These are phyloP conservation scores for Philopedon plagiatum DNA, from an alignment of 2,888 invertebrate species.

Conservation along the genomic window DNA sequence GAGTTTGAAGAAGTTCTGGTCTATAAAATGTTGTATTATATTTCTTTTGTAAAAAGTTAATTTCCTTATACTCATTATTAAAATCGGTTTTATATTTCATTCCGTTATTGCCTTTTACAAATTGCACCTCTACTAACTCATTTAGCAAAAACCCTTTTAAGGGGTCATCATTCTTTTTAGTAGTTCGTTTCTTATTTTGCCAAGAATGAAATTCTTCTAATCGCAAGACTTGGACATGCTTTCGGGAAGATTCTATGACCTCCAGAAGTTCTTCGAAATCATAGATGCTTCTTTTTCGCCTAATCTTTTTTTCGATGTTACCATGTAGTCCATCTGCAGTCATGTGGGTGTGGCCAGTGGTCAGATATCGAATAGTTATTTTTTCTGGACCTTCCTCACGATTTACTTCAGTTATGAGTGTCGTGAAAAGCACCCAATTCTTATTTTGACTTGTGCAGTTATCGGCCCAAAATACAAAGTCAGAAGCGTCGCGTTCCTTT, in stretches of 20 bases:
- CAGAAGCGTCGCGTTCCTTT: too few relatives aligned
- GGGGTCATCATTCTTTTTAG: conserved; percentile 13
- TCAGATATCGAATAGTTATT: conserved; percentile 39
- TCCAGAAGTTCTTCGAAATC: conserved; percentile 9
- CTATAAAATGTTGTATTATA: too few relatives aligned
- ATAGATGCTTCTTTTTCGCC: neutral
- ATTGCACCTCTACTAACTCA: too few relatives aligned
- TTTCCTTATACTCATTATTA: too few relatives aligned
- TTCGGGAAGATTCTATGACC: neutral
- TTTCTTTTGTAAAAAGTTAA: too few relatives aligned
- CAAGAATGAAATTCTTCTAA: neutral
- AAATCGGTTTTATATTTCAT: too few relatives aligned
- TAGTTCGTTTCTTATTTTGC: conserved; percentile 11
- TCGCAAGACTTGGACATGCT: neutral
- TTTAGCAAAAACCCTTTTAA: neutral
- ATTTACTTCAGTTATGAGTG: conserved; percentile 39
- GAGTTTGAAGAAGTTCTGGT: too few relatives aligned
- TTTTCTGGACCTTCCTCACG: conserved; percentile 22
- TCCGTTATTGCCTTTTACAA: too few relatives aligned
- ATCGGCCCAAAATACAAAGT: conserved; percentile 47
- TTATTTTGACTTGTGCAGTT: conserved; percentile 44
- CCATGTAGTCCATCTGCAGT: too few relatives aligned
- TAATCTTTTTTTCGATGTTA: too few relatives aligned
- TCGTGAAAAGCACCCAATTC: conserved; percentile 34
- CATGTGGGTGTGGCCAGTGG: conserved; percentile 48